Conservation (phyloP, 1,140 invertebrate species). For the Bemisia tabaci region DNA sequence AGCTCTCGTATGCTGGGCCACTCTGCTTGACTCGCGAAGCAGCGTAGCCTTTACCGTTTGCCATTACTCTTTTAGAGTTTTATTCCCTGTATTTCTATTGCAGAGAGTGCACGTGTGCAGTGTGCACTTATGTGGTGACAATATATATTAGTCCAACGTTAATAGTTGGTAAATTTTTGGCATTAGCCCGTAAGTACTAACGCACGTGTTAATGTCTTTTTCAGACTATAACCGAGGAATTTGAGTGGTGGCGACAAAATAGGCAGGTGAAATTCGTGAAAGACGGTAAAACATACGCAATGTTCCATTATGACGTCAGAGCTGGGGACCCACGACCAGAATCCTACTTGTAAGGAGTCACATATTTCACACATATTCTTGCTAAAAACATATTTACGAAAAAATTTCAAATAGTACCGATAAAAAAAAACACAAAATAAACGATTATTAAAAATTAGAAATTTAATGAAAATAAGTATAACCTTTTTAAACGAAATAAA, state of each 20-base stretch:
- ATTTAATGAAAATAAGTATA: neutral
- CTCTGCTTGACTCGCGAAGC: too few relatives aligned
- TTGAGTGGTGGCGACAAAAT: conserved; percentile 46
- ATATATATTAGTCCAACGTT: too few relatives aligned
- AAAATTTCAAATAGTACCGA: neutral
- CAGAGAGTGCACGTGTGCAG: too few relatives aligned
- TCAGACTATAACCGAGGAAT: conserved; percentile 48
- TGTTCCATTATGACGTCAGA: conserved; percentile 40
- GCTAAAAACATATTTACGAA: too few relatives aligned
- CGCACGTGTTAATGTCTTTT: too few relatives aligned
- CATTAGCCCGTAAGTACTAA: too few relatives aligned
- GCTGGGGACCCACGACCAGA: conserved; percentile 59
- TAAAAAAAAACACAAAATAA: neutral
- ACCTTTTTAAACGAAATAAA: neutral
- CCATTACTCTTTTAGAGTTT: too few relatives aligned
- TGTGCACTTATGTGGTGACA: too few relatives aligned
- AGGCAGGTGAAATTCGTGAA: conserved; percentile 32
- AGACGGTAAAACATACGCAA: conserved; percentile 37
- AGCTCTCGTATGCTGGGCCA: too few relatives aligned
- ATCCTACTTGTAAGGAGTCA: conserved; percentile 45
- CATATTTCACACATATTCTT: conserved; percentile 5
- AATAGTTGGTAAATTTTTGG: too few relatives aligned
- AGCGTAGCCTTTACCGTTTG: too few relatives aligned
- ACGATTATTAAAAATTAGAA: neutral
- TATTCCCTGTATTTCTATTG: too few relatives aligned